Base-by-base conservation (phyloP, 2,113 vertebrate species). In the Poeciliopsis prolifica region DNA sequence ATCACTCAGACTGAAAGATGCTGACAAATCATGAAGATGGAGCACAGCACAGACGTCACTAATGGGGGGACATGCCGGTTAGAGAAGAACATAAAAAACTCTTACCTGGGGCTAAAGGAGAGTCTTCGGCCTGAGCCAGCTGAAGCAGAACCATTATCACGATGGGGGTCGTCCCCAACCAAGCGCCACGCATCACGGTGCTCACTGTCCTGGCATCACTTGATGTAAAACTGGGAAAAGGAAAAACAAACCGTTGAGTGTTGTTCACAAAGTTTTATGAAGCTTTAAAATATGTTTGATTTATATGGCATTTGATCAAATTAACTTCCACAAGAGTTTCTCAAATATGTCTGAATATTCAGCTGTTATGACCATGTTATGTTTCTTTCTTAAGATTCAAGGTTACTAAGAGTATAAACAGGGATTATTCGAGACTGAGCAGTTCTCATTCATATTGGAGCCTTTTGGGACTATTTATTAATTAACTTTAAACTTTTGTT, bases 21-120 rank as follows among this genome's bases (percentile, higher is more conserved):
- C 60, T 61, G 37, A 78, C 40, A 78, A 30, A 26, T 26, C n/a
- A 62, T 70, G 80, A 85, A n/a, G 72, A 83, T 74, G 83, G 63
- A 68, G 48, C 30, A 61, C 44, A 81, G 24, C 30, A 71, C 68
- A 14, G 64, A 28, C 22, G 66, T 70, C 33, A 68, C 26, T 24
- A 70, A 85, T 77, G 80, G 68, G 28, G 40, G 15, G 67, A 78
- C 65, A 78, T 70, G 69, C 65, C 17, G 10, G 24, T 76, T 30
- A 81, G 60, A 68, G 37, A 74, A 35, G 28, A 58, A 58, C 51
- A 58, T 51, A 1, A 61, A 2, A 22, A 2, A 1, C 35, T 84
- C 95, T 89, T 96, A 99, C 98, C 98, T 97, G 96, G 95, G 86
- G 96, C 94, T 70, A 95, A 87, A 78, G 96, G 95, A 37, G 93